Evolutionary conservation across 2,888 invertebrate genomes (phyloP).

Genomic region (Drosophila gaucha): DNA sequence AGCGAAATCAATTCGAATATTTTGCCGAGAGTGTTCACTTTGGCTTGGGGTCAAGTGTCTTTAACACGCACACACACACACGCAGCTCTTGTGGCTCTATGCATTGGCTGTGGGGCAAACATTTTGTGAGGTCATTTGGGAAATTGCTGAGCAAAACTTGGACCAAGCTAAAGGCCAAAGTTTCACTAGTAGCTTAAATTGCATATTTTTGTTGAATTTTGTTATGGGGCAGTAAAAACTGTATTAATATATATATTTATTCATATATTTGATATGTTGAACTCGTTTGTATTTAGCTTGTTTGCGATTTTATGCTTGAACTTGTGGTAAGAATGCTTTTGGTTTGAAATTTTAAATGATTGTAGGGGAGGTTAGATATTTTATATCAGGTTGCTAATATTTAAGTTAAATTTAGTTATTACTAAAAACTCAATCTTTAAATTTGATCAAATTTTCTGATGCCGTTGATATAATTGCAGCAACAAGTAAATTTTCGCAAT

Average conservation of each 20-base stretch:
- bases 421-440: background rate
- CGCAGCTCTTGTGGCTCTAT: background rate
- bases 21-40: conserved; percentile 30
- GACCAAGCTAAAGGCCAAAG: conserved; percentile 41
- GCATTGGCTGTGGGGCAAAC: conserved; percentile 13
- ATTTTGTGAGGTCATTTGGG: conserved; percentile 62
- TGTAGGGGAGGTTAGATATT: too few species aligned
- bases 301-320: background rate
- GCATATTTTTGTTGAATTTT: conserved; percentile 21
- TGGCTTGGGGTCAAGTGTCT: conserved; percentile 35
- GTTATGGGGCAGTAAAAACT: conserved; percentile 14
- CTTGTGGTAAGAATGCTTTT: background rate
- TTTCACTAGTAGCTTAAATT: conserved; percentile 46
- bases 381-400: too few species aligned
- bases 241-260: background rate
- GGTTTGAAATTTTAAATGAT: too few species aligned
- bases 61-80: conserved; percentile 20
- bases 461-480: background rate
- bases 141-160: conserved; percentile 45
- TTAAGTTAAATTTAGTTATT: too few species aligned
- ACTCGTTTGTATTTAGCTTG: background rate
- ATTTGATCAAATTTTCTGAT: rapidly evolving
- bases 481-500: background rate
- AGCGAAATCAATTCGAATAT: conserved; percentile 64
- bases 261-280: background rate